These are phyloP conservation scores for Eupithecia centaureata DNA, from an alignment of 2,888 invertebrate species.

Conservation along the genomic window DNA sequence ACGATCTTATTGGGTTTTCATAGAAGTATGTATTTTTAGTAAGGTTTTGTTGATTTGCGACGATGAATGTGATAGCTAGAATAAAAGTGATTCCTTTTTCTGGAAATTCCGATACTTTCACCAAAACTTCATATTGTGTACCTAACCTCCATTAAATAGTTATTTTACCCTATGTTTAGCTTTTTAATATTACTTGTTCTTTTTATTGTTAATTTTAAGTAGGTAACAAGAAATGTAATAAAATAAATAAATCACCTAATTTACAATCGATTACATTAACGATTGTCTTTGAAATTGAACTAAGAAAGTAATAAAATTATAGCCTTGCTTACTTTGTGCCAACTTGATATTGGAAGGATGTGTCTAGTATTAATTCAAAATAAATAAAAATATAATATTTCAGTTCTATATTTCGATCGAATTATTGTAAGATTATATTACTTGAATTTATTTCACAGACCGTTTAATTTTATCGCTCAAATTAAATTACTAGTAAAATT, in stretches of 20 bases:
- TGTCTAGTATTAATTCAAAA: no score
- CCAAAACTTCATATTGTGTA: neutral
- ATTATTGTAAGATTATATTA: neutral
- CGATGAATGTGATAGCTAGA: neutral
- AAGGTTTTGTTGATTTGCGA: neutral
- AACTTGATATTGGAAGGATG: no score
- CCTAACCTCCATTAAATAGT: neutral
- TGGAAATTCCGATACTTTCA: neutral
- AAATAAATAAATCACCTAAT: no score
- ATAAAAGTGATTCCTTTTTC: neutral
- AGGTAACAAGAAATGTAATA: no score
- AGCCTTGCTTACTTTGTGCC: neutral
- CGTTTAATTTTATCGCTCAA: neutral
- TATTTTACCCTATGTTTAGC: no score
- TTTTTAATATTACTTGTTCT: no score
- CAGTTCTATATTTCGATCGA: neutral
- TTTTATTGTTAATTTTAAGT: no score
- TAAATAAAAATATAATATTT: neutral
- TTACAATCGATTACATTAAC: no score
- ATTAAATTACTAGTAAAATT: conserved; percentile 8
- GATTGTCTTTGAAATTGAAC: neutral
- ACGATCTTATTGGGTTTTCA: neutral
- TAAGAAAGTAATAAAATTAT: neutral
- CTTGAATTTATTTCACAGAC: neutral
- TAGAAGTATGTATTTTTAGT: neutral